Evolutionary conservation across 2,797 vertebrate genomes (phyloP).

Genomic region (Petrocephalus sullivani): DNA sequence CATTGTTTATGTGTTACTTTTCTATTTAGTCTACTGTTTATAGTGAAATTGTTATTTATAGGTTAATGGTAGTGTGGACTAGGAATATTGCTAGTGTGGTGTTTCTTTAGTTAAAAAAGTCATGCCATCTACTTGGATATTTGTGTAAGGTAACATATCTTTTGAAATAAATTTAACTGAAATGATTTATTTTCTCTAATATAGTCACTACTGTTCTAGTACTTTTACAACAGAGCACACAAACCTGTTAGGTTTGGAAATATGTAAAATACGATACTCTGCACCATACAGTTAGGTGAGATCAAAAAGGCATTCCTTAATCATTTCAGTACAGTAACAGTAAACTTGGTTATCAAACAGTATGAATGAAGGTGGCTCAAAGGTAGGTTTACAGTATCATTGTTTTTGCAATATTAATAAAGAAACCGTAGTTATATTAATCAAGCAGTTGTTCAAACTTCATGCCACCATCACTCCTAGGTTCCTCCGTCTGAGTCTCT

Average conservation of each 20-base stretch:
- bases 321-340: not conserved
- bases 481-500: too few species aligned
- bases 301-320: not conserved
- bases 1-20: not conserved
- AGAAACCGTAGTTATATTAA: too few species aligned
- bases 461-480: too few species aligned
- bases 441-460: too few species aligned
- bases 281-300: not conserved
- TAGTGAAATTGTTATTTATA: not conserved
- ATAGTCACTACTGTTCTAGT: not conserved
- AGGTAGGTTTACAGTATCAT: not conserved
- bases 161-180: not conserved
- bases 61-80: not conserved
- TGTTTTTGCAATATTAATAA: not conserved
- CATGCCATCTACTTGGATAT: constrained; percentile 29
- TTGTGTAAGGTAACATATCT: not conserved
- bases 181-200: not conserved
- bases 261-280: not conserved
- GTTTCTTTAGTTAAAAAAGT: not conserved
- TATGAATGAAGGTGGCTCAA: not conserved
- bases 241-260: not conserved
- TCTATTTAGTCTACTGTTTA: not conserved
- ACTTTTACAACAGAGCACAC: not conserved
- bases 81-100: not conserved
- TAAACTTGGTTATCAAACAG: not conserved